Base-by-base conservation (phyloP, 2,888 invertebrate genomes). In the Deroplatys truncata region DNA sequence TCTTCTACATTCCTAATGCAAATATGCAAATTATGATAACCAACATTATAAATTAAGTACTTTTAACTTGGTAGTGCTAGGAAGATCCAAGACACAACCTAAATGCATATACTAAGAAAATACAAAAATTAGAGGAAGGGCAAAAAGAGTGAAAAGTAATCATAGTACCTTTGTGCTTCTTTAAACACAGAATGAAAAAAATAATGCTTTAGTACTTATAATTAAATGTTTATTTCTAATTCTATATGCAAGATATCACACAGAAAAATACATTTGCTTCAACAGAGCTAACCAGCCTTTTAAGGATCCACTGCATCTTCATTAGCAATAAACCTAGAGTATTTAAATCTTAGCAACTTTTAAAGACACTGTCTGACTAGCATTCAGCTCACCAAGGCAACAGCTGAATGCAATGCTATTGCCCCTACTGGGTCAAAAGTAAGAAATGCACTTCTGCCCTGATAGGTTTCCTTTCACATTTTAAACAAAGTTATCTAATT, bases 81-180 rank as follows among this genome's bases (percentile, higher is more conserved):
- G 28, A 82, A n/a, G 29, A 29, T 72, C 86, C 86, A 29, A 25
- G 83, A 28, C 83, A 87, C 87, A 29, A 87, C 87, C 87, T 87
- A 87, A 87, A 87, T 87, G 87, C 87, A 87, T 20, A 87, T 35
- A 20, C 56, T 72, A 1, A 72, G 56, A 25, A 20, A 72, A 72
- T 72, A 72, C 7, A 72, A 20, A 72, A 72, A 72, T 72, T 72
- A 72, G 20, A 25, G 56, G 56, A 72, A 25, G 56, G 56, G 56
- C 56, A 72, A 72, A 72, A 72, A 72, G 56, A 72, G 56, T 43
- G 43, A 72, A 25, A 72, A 72, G 56, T 87, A 13, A 87, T 82
- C 82, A 87, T 83, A 87, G 87, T 87, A 87, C 87, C 87, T 87
- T 87, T 87, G 87, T 87, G 87, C 87, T 87, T 43, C 83, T 87